Base-by-base conservation (phyloP, 1,140 invertebrate species). In the Euwallacea similis region DNA sequence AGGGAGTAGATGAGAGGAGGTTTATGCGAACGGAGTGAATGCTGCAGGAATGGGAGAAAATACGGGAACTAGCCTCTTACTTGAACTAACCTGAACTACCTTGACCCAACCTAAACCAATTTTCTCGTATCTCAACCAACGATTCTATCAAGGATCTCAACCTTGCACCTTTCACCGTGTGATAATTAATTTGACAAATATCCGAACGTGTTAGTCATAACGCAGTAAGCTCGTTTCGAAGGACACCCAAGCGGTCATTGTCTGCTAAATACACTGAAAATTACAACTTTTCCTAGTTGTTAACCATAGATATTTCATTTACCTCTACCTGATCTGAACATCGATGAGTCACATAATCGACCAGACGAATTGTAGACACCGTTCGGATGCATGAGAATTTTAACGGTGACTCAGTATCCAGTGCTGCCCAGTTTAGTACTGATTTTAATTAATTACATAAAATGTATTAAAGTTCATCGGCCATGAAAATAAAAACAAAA, bases 341-440 rank as follows among this genome's bases (percentile, higher is more conserved):
- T 65, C 63, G 44, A 42, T 68, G 66, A 68, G 54, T 68, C 66
- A 68, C 59, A 58, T 68, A 68, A 68, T 68, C 66, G 56, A 16
- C 66, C 66, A 68, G 66, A 68, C 66, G 66, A 68, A 68, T 68
- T 54, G 66, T 68, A 68, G 66, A 58, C 66, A 58, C 42, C 53
- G 64, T n/a, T 55, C 64, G 55, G 21, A 42, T 42, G 41, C 42
- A 41, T 15, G 56, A 58, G 55, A 16, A 56, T 68, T 54, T 66
- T 66, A 11, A 66, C 33, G 50, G 64, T 66, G 64, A 66, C 42
- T 66, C 64, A 66, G 59, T 55, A 59, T 10, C 10, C 66, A 13
- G 21, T 33, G 21, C 21, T 33, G 21, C 21, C 21, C 21, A 33
- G 21, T 33, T 33, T 33, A 33, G 21, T 33, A 33, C 21, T 33